A percentile compares a stretch with the other conserved stretches of the same genome.
These are phyloP conservation scores for Melikaiella ostensackeni DNA, from an alignment of 2,888 invertebrate genomes.

Conservation along the genomic window DNA sequence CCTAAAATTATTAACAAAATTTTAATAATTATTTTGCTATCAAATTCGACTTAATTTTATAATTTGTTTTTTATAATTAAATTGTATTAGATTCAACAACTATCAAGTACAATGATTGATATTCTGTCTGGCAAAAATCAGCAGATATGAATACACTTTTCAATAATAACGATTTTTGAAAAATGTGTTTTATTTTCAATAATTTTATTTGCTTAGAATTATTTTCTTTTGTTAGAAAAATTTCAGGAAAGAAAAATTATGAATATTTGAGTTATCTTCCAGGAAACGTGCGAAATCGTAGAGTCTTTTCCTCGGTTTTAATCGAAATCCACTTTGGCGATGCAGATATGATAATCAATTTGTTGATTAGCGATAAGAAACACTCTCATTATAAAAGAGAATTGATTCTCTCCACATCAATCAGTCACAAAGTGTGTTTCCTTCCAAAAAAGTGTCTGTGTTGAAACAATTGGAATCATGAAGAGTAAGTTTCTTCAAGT, in stretches of 20 bases:
- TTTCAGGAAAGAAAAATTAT: neutral
- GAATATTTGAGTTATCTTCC: neutral
- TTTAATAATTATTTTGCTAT: neutral
- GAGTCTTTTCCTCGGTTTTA: neutral
- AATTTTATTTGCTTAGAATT: neutral
- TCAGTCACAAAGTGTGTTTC: constrained; percentile 2
- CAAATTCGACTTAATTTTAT: neutral
- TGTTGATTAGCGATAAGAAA: constrained; percentile 13
- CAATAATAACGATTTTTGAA: neutral
- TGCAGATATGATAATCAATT: constrained; percentile 31
- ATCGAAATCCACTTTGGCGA: constrained; percentile 12
- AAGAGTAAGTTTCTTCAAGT: constrained; percentile 2
- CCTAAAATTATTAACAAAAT: no score
- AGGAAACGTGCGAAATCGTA: constrained; percentile 10
- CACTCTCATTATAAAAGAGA: constrained; percentile 6
- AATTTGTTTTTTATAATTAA: neutral
- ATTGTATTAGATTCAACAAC: neutral
- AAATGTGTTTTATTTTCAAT: neutral
- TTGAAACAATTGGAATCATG: constrained; percentile 11
- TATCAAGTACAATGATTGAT: neutral
- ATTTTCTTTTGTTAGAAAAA: neutral
- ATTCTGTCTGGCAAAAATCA: neutral
- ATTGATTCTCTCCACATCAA: neutral
- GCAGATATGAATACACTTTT: neutral
- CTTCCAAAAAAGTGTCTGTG: neutral